phyloP scores from a whole-genome alignment of 2,888 invertebrate species.

The Parnassius smintheus region DNA sequence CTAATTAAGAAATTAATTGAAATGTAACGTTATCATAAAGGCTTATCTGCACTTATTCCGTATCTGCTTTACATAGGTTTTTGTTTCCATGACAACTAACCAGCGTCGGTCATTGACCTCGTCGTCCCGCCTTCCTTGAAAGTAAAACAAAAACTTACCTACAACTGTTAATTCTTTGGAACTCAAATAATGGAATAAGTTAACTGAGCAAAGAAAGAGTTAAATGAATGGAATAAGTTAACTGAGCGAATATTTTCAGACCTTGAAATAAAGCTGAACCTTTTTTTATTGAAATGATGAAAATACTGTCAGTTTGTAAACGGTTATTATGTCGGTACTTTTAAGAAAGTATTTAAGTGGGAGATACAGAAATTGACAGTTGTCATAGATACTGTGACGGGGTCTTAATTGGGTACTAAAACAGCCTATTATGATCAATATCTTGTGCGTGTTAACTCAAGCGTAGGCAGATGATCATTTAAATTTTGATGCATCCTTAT shows the following conservation, averaged over 20 bases:
- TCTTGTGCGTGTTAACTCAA: too few relatives aligned
- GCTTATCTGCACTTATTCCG: conserved; percentile 23
- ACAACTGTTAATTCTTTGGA: conserved; percentile 59
- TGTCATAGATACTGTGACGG: too few relatives aligned
- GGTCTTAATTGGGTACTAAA: too few relatives aligned
- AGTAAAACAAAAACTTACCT: conserved; percentile 63
- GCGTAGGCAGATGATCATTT: too few relatives aligned
- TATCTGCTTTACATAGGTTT: conserved; percentile 46
- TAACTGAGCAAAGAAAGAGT: conserved; percentile 33
- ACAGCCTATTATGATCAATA: too few relatives aligned
- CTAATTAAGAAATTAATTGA: too few relatives aligned
- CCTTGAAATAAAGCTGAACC: conserved; percentile 36
- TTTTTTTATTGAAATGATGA: too few relatives aligned
- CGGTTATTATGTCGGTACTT: too few relatives aligned
- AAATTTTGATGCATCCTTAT: too few relatives aligned
- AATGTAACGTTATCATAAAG: conserved; percentile 5
- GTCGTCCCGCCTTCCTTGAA: conserved; percentile 62
- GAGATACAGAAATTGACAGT: too few relatives aligned
- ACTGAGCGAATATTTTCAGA: conserved; percentile 38
- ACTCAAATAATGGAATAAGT: conserved; percentile 53
- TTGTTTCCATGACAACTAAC: conserved; percentile 64
- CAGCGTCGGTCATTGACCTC: conserved; percentile 74
- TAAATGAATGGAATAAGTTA: conserved; percentile 29
- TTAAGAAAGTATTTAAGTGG: too few relatives aligned
- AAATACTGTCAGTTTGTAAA: background rate